Evolutionary conservation across 1,140 invertebrate genomes (phyloP).

Genomic region (Wasmannia auropunctata): DNA sequence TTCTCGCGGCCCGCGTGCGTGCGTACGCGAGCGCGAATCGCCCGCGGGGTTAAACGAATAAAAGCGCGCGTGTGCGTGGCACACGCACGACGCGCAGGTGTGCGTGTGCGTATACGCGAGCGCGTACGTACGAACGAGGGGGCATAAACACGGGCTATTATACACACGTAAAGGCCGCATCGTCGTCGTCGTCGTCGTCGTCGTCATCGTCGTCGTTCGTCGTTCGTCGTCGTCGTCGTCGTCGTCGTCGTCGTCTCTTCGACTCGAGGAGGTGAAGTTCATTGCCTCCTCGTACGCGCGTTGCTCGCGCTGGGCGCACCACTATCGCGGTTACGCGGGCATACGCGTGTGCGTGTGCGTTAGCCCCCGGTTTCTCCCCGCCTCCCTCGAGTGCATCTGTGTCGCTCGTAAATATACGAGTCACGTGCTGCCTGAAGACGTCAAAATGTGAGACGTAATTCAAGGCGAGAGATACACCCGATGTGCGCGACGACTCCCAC

Average conservation of each 20-base stretch:
- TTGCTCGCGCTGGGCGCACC: constrained; percentile 56
- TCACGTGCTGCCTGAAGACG: constrained; percentile 82
- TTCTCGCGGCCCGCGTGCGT: constrained; percentile 28
- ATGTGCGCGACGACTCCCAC: constrained; percentile 61
- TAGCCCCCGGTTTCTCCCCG: constrained; percentile 2
- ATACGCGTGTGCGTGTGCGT: constrained; percentile 57
- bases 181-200: constrained; percentile 62
- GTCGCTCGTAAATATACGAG: constrained; percentile 83
- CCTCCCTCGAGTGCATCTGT: constrained; percentile 64
- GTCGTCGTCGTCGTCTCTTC: constrained; percentile 59
- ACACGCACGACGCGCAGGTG: constrained; percentile 69
- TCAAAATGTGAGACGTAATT: constrained; percentile 78
- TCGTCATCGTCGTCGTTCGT: constrained; percentile 64
- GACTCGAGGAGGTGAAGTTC: constrained; percentile 83
- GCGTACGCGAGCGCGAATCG: constrained; percentile 38
- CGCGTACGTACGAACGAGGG: constrained; percentile 70
- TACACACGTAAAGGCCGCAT: constrained; percentile 82
- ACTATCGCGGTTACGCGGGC: constrained; percentile 62
- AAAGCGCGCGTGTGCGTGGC: constrained; percentile 66
- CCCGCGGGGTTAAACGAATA: constrained; percentile 63
- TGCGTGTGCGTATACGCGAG: constrained; percentile 57
- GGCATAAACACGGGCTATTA: constrained; percentile 83
- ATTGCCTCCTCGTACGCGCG: constrained; percentile 81
- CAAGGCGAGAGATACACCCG: constrained; percentile 59
- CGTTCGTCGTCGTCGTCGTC: not conserved